These are phyloP conservation scores for Zaprionus bogoriensis DNA, from an alignment of 2,888 invertebrate species.

Conservation along the genomic window DNA sequence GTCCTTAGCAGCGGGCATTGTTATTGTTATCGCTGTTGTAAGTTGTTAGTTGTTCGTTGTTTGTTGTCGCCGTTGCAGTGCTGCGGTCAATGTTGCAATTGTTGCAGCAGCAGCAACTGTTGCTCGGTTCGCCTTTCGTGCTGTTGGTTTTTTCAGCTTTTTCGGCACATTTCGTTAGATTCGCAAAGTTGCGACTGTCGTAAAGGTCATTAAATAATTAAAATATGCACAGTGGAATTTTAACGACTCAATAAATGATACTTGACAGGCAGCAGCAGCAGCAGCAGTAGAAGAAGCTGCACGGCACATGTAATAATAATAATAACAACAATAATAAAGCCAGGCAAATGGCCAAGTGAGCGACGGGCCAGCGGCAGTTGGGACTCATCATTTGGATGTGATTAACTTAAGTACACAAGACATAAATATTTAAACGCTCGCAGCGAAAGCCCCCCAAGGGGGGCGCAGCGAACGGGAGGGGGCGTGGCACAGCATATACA, in stretches of 20 bases:
- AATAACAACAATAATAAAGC: slow-evolving; percentile 21
- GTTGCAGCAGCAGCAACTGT: slow-evolving; percentile 13
- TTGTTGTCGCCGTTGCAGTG: slow-evolving; percentile 27
- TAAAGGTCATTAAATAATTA: slow-evolving; percentile 66
- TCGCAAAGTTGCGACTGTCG: background rate
- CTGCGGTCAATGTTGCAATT: slow-evolving; percentile 5
- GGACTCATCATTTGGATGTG: slow-evolving; percentile 66
- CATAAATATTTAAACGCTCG: slow-evolving; percentile 75
- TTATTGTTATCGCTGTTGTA: slow-evolving; percentile 45
- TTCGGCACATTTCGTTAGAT: slow-evolving; percentile 55
- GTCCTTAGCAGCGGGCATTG: slow-evolving; percentile 57
- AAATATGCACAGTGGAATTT: slow-evolving; percentile 56
- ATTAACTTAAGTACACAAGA: slow-evolving; percentile 78
- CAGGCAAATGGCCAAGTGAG: background rate
- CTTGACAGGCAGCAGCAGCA: slow-evolving; percentile 31
- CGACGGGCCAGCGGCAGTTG: slow-evolving; percentile 33
- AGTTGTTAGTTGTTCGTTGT: slow-evolving; percentile 19
- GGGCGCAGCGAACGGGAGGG: background rate
- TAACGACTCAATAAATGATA: slow-evolving; percentile 72
- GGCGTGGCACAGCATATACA: slow-evolving; percentile 10
- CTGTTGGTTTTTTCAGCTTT: slow-evolving; percentile 44
- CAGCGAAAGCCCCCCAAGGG: slow-evolving; percentile 19
- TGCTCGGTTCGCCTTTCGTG: slow-evolving; percentile 36
- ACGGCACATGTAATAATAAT: too few relatives aligned
- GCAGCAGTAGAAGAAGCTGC: slow-evolving; percentile 15